A percentile compares a stretch with the other conserved stretches of the same genome.
phyloP scores from a whole-genome alignment of 2,113 vertebrate genomes.

The Orcinus orca region DNA sequence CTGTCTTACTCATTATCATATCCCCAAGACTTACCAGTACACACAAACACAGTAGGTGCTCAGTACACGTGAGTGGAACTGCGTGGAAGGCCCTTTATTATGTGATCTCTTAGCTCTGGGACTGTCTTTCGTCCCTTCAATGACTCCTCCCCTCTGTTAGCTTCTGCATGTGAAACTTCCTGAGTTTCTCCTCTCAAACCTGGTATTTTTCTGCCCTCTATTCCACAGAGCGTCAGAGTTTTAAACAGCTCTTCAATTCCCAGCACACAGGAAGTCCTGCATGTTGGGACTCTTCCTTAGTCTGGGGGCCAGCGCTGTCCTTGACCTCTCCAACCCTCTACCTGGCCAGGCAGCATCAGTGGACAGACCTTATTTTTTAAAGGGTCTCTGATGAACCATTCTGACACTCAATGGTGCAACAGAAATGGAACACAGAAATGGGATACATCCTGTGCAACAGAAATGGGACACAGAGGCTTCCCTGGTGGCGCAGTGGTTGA shows the following conservation, averaged over 20 bases:
- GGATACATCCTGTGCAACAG: too few relatives aligned
- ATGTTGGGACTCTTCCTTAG: not conserved
- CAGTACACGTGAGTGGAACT: not conserved
- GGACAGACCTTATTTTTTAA: not conserved
- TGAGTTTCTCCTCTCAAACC: not conserved
- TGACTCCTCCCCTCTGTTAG: not conserved
- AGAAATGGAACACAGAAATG: not conserved
- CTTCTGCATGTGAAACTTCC: not conserved
- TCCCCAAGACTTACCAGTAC: not conserved
- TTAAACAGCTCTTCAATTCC: not conserved
- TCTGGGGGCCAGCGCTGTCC: too few relatives aligned
- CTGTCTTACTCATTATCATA: not conserved
- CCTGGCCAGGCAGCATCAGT: not conserved
- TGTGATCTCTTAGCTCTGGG: not conserved
- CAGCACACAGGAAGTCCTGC: not conserved
- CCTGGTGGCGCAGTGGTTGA: too few relatives aligned
- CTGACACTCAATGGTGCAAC: not conserved
- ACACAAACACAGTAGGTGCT: not conserved
- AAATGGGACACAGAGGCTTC: not conserved
- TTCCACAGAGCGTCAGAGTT: not conserved
- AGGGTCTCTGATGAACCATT: not conserved
- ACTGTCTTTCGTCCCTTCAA: not conserved
- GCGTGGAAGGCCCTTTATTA: not conserved
- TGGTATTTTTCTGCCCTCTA: not conserved
- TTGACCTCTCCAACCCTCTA: not conserved